Percentiles rank a stretch among this genome's conserved stretches.
These are phyloP conservation scores for Petrophora chlorosata DNA, from an alignment of 2,888 invertebrate species.

Conservation along the genomic window DNA sequence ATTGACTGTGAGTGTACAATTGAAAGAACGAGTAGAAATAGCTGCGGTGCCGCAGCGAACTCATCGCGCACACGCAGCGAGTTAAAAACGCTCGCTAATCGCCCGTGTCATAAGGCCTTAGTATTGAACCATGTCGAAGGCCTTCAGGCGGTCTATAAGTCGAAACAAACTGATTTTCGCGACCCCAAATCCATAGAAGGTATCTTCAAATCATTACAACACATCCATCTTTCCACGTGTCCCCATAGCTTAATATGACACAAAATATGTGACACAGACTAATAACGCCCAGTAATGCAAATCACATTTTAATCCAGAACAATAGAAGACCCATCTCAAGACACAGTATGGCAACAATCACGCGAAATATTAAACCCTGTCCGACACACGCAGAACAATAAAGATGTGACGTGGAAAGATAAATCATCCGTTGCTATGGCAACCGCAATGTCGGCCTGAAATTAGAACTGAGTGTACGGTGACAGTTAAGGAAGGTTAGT, in stretches of 20 bases:
- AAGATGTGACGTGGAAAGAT: conserved; percentile 44
- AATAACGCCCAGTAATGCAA: conserved; percentile 17
- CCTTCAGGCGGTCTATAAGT: too few relatives aligned
- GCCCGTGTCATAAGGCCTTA: too few relatives aligned
- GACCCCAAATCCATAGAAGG: background rate
- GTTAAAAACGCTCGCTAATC: too few relatives aligned
- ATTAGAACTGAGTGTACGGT: conserved; percentile 66
- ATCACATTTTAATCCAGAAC: conserved; percentile 21
- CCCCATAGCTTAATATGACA: background rate
- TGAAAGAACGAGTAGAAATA: too few relatives aligned
- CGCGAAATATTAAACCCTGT: conserved; percentile 29
- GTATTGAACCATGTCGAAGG: too few relatives aligned
- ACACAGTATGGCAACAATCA: conserved; percentile 24
- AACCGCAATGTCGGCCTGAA: conserved; percentile 56
- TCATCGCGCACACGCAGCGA: too few relatives aligned
- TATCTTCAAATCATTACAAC: background rate
- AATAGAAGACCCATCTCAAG: conserved; percentile 28
- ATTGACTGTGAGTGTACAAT: too few relatives aligned
- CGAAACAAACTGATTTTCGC: too few relatives aligned
- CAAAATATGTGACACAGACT: conserved; percentile 17
- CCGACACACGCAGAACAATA: conserved; percentile 28
- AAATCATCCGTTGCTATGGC: conserved; percentile 57
- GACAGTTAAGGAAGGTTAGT: conserved; percentile 19
- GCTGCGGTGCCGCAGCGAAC: too few relatives aligned
- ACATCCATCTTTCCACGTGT: background rate